Conservation (phyloP, 2,797 vertebrate species). For the Lerista edwardsae region DNA sequence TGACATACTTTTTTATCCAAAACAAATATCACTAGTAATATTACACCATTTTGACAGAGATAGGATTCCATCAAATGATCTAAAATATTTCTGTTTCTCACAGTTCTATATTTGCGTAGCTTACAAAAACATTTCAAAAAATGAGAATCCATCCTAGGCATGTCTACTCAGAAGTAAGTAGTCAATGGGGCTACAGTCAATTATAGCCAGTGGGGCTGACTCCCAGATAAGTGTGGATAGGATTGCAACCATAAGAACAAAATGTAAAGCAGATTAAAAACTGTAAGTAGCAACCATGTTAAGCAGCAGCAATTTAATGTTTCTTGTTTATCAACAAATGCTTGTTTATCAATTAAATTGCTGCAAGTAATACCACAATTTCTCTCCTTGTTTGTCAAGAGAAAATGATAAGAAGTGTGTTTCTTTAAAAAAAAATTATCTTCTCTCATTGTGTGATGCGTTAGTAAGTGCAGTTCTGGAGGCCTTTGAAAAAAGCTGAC, state of each 20-base stretch:
- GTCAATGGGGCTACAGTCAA: too few relatives aligned
- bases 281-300: neutral
- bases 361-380: too few relatives aligned
- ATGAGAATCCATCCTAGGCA: too few relatives aligned
- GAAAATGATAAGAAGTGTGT: neutral
- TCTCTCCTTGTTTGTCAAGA: too few relatives aligned
- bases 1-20: neutral
- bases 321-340: neutral
- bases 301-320: neutral
- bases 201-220: too few relatives aligned
- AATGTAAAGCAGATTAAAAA: neutral
- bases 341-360: too few relatives aligned
- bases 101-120: neutral
- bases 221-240: too few relatives aligned
- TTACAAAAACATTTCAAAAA: neutral
- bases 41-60: neutral
- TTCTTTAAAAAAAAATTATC: neutral
- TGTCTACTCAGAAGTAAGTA: too few relatives aligned
- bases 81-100: neutral
- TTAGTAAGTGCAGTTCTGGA: slow-evolving; percentile 25
- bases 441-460: neutral
- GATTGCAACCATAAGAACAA: neutral
- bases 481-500: slow-evolving; percentile 24
- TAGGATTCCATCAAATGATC: neutral
- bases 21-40: neutral